Evolutionary conservation across 2,797 vertebrate genomes (phyloP).

Genomic region (Ctenopoma multispine): DNA sequence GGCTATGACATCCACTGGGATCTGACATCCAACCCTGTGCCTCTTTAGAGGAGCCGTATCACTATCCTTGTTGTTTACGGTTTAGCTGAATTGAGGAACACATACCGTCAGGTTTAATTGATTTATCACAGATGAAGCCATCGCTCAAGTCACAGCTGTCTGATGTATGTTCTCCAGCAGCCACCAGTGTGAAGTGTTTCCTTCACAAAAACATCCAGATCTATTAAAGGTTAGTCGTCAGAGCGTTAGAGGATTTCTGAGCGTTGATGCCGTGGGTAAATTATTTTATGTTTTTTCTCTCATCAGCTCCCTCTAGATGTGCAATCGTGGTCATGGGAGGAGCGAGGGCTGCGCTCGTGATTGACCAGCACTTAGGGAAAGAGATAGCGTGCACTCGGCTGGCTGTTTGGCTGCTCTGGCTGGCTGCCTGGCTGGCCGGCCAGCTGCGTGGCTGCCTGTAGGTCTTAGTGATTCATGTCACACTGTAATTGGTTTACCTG

Average conservation of each 20-base stretch:
- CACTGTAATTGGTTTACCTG: slow-evolving; percentile 88
- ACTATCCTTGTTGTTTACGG: slow-evolving; percentile 47
- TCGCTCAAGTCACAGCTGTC: neutral
- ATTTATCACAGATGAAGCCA: slow-evolving; percentile 15
- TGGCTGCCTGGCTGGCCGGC: slow-evolving; percentile 33
- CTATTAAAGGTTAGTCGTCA: neutral
- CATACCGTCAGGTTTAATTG: slow-evolving; percentile 29
- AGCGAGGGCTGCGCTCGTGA: slow-evolving; percentile 69
- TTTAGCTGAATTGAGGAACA: slow-evolving; percentile 19
- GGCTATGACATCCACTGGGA: slow-evolving; percentile 53
- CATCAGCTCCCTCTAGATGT: slow-evolving; percentile 58
- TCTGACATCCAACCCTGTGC: slow-evolving; percentile 52
- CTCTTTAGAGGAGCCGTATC: slow-evolving; percentile 31
- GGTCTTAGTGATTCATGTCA: slow-evolving; percentile 87
- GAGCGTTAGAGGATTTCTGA: slow-evolving; percentile 21
- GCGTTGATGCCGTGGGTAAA: slow-evolving; percentile 18
- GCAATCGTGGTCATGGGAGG: slow-evolving; percentile 56
- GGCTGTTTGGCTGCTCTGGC: slow-evolving; percentile 49
- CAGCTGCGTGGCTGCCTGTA: slow-evolving; percentile 72
- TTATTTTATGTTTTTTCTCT: slow-evolving; percentile 43
- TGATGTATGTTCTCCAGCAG: slow-evolving; percentile 24
- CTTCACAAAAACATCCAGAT: slow-evolving; percentile 27
- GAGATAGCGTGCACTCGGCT: slow-evolving; percentile 45
- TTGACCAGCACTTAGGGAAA: slow-evolving; percentile 71
- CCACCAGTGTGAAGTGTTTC: slow-evolving; percentile 13